These are phyloP conservation scores for Augochlora pura DNA, from an alignment of 1,140 invertebrate species.

Conservation along the genomic window DNA sequence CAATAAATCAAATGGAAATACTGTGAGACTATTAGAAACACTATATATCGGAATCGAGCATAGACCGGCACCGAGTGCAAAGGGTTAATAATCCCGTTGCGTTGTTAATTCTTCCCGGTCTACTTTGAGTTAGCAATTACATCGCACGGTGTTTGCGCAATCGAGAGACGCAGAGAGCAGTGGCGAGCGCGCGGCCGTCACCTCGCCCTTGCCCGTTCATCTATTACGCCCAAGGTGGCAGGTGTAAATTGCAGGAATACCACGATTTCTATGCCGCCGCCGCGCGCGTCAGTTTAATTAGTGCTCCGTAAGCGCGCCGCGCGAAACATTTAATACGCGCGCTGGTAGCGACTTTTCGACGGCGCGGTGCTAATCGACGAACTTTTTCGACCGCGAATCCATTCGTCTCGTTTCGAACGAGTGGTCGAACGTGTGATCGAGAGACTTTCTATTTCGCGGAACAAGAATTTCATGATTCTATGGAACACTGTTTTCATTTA, in stretches of 20 bases:
- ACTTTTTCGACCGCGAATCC: conserved; percentile 19
- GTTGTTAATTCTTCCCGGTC: too few species aligned
- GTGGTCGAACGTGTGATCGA: too few species aligned
- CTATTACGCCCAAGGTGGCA: not conserved
- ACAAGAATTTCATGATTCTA: too few species aligned
- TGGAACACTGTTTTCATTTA: too few species aligned
- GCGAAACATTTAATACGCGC: conserved; percentile 42
- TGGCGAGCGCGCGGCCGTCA: not conserved
- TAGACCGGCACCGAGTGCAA: too few species aligned
- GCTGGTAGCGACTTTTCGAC: not conserved
- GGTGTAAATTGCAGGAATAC: conserved; percentile 28
- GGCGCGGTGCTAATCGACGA: conserved; percentile 36
- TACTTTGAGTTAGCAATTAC: not conserved
- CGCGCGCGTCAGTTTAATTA: conserved; percentile 39
- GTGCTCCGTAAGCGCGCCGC: conserved; percentile 2
- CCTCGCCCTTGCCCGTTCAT: not conserved
- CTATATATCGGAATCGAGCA: too few species aligned
- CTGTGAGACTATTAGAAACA: too few species aligned
- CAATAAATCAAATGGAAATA: too few species aligned
- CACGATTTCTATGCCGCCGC: not conserved
- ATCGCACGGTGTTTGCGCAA: too few species aligned
- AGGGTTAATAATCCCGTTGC: too few species aligned
- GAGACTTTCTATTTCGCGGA: too few species aligned
- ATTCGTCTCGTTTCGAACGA: not conserved
- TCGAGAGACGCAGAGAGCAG: too few species aligned